phyloP scores from a whole-genome alignment of 2,113 vertebrate genomes.

The Prietella phreatophila region DNA sequence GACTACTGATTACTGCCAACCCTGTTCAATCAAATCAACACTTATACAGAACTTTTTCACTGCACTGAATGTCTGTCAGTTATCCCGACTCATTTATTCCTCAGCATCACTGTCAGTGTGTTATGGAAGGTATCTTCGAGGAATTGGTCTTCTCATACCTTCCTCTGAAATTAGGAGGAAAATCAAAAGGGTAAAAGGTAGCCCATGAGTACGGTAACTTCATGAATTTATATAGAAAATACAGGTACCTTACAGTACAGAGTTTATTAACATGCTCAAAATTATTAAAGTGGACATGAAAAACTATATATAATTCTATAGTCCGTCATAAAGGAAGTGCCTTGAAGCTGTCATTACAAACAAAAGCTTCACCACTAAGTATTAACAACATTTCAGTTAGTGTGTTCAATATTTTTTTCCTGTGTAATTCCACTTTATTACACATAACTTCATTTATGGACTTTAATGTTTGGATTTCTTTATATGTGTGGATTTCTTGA shows the following conservation, averaged over 20 bases:
- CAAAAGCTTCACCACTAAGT: too few species aligned
- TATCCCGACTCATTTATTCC: background rate
- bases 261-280: background rate
- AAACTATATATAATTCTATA: background rate
- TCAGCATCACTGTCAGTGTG: conserved; percentile 21
- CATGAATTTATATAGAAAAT: background rate
- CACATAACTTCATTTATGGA: too few species aligned
- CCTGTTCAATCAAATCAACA: too few species aligned
- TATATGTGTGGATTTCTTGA: too few species aligned
- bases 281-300: background rate
- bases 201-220: background rate
- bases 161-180: conserved; percentile 6
- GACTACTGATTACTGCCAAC: too few species aligned
- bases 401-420: too few species aligned
- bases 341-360: too few species aligned
- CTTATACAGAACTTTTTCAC: too few species aligned
- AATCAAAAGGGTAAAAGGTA: conserved; percentile 18
- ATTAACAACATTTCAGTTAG: too few species aligned
- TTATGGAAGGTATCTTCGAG: background rate
- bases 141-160: conserved; percentile 29
- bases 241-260: background rate
- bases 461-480: too few species aligned
- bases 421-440: too few species aligned
- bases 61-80: background rate
- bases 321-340: too few species aligned